Evolutionary conservation across 1,140 invertebrate species (phyloP).

Genomic region (Halesus radiatus): DNA sequence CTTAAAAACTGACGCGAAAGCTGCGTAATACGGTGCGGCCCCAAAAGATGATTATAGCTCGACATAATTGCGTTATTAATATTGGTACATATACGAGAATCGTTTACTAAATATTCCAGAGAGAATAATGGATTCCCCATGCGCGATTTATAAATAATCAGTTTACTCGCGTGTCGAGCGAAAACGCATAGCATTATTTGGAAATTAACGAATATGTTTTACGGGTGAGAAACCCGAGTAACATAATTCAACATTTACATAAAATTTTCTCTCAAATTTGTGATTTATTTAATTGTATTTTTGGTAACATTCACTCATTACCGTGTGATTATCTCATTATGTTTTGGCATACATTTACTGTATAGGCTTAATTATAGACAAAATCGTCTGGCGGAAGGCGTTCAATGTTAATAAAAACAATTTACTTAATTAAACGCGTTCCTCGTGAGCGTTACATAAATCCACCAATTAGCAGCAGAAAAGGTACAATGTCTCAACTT

Average conservation of each 20-base stretch:
- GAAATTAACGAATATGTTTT: constrained; percentile 8
- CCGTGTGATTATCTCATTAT: constrained; percentile 18
- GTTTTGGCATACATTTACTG: constrained; percentile 20
- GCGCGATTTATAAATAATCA: neutral
- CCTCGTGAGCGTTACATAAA: neutral
- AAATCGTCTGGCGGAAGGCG: constrained; percentile 11
- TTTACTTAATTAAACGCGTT: constrained; percentile 10
- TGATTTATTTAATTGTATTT: constrained; percentile 20
- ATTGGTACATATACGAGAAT: neutral
- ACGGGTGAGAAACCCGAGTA: neutral
- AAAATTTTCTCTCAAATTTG: neutral
- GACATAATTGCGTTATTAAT: too few relatives aligned
- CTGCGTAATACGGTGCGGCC: too few relatives aligned
- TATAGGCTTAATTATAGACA: constrained; percentile 12
- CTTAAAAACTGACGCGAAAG: too few relatives aligned
- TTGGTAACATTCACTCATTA: constrained; percentile 17
- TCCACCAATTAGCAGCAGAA: neutral
- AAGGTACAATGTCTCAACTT: neutral
- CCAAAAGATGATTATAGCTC: too few relatives aligned
- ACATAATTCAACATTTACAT: neutral
- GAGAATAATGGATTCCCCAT: neutral
- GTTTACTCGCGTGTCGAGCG: neutral
- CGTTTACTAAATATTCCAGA: neutral
- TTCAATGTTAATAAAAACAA: constrained; percentile 15
- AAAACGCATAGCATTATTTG: neutral